Base-by-base conservation (phyloP, 2,888 invertebrate genomes). In the Leucoma salicis region DNA sequence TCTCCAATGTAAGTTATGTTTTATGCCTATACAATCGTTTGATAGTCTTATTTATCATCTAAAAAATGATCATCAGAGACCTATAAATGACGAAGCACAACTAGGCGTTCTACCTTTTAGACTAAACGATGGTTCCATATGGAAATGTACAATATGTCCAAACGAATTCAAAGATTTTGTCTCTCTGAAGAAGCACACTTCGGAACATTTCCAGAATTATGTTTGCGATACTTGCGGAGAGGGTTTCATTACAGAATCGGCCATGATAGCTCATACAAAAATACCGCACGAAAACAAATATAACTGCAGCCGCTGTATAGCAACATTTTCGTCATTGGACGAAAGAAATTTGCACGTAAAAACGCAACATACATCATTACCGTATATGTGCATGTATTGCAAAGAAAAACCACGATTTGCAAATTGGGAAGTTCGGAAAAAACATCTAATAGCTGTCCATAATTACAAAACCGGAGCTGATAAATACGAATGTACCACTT, bases 181-280 rank as follows among this genome's bases (percentile, higher is more conserved):
- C 0, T 82, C 81, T 0, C 49, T 89, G n/a, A 83, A 82, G 45
- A 87, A 83, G 31, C 89, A 89, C 42, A 89, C 88, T 0, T 68
- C 80, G 0, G 79, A 79, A 47, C 89, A 89, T 56, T 89, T 84
- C 35, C 84, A 87, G 48, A 89, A 89, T 43, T 88, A 86, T 42
- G 89, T 89, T 6, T 89, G 89, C 45, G 87, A 88, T 48, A 81
- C 85, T 0, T 89, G 89, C 37, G 89, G 89, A 0, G 86, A 86
- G 54, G 89, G 89, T 0, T 88, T 88, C 42, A 85, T 89, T 4
- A 89, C 89, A 0, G 86, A 87, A 53, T 83, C 83, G 0, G 83
- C 84, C 0, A 84, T 89, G 80, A 72, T 85, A 31, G 82, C 86
- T 3, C 89, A 89, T 40, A 82, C 82, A 0, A 89, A 83, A 57